phyloP scores from a whole-genome alignment of 2,888 invertebrate species.

The Archips crataeganus region DNA sequence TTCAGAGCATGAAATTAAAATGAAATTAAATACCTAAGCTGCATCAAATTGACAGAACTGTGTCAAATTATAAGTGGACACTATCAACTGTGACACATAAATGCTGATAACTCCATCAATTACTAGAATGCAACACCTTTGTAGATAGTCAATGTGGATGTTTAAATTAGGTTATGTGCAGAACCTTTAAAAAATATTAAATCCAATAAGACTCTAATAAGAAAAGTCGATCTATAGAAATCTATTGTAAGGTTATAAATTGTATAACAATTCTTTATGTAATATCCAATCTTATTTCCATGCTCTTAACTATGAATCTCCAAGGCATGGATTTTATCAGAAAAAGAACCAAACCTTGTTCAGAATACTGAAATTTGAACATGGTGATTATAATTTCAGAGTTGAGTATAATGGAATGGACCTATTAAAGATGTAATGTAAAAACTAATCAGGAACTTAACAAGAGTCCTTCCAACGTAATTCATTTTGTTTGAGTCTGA shows the following conservation, averaged over 20 bases:
- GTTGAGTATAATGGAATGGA: background rate
- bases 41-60: constrained; percentile 19
- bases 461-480: background rate
- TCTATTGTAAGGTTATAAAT: no score
- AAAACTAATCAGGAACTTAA: background rate
- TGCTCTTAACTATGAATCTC: no score
- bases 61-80: constrained; percentile 31
- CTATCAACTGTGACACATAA: constrained; percentile 5
- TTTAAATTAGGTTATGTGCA: background rate
- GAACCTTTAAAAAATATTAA: background rate
- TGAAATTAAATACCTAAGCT: background rate
- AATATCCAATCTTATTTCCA: no score
- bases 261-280: no score
- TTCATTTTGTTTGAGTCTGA: background rate
- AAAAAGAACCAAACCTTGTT: background rate
- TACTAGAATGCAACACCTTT: constrained; percentile 8
- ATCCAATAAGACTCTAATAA: background rate
- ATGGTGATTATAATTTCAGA: background rate
- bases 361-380: background rate
- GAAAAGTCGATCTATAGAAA: background rate
- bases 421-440: background rate
- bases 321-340: background rate
- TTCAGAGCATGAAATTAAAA: constrained; percentile 25
- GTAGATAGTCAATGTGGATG: background rate
- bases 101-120: constrained; percentile 20